Evolutionary conservation across 1,140 invertebrate genomes (phyloP), one percentile per base, ranked within the genome.

Genomic region (Carposina sasakii): DNA sequence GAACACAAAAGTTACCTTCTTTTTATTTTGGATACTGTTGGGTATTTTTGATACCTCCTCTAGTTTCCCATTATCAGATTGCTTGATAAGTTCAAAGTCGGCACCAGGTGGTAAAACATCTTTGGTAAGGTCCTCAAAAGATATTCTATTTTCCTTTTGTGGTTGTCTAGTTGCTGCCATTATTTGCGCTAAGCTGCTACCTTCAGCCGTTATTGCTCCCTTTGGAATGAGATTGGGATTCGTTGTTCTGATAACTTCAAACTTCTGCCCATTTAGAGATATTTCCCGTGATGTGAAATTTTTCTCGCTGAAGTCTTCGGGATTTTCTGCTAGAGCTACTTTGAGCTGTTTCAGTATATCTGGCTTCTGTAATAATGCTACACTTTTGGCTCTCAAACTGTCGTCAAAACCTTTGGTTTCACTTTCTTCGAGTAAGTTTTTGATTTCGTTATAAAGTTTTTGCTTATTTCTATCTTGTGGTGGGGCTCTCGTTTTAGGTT

Each of bases 1-100:
- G 23, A 94, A 91, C 2, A 95, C 93, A 60, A 94, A 95, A 0
- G 93, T 94, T 0, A 94, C 92, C 67, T 94, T 94, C 72, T 94
- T 94, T 48, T 91, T 89, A 57, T 87, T 85, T 3, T 90, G 87
- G n/a, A 91, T 59, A 57, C 86, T 88, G 21, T 84, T 83, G 12
- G 88, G 88, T 43, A 89, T 75, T 48, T 89, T 90, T 1, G 87
- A 86, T n/a, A 93, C 85, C 61, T 92, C 88, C 71, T 94, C 92
- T 1, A 93, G 70, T 51, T 88, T 89, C 9, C 91, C 92, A 58
- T 91, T 89, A 51, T 89, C 89, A 20, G 88, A 90, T 39, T 93
- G 90, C 53, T 90, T 90, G 24, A 94, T 88, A 1, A 94, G 85
- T 75, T 95, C 92, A 57, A 91, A 94, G 62, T 93, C 88, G 0